Evolutionary conservation across 2,113 vertebrate species (phyloP), one percentile per base, ranked within the genome.

Genomic region (Sinocyclocheilus maitianheensis): DNA sequence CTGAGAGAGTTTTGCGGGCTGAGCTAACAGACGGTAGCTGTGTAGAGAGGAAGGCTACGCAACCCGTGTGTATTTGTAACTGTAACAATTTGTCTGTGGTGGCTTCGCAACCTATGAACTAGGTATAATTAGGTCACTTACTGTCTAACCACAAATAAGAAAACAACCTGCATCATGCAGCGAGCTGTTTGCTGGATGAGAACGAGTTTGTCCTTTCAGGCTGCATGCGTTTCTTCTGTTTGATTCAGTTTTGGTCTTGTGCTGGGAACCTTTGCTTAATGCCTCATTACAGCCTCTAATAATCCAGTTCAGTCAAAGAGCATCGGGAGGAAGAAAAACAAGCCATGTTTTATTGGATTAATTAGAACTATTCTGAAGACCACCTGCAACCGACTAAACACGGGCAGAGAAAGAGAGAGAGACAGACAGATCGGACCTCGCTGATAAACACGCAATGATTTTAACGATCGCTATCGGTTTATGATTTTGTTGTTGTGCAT

Each of bases 251-350:
- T 81, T 63, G 82, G 81, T 80, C 83, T 77, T 81, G 83, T 87
- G 89, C 88, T 86, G 85, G 81, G 77, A 90, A 87, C 88, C 83
- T 84, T 87, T 83, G 91, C 92, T 93, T 93, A 93, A 92, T 90
- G 91, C 91, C 92, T 94, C 91, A 93, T 94, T 94, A 92, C 91
- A 90, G 91, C 91, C 92, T 92, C 92, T 91, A 94, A 94, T 94
- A 94, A 95, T 92, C 92, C 91, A 91, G 90, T 77, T 89, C 93
- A 94, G 93, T 93, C 91, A 94, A 91, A 93, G 91, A 91, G 90
- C 90, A 91, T 88, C 83, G 90, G 83, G 89, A 89, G 91, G 87
- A 92, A 93, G 91, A 90, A 93, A 95, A 94, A 95, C 92, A 94
- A 93, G 89, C 90, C 90, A 60, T 81, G 90, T 92, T 94, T 93